phyloP scores from a whole-genome alignment of 2,113 vertebrate species.

The Trichechus manatus region DNA sequence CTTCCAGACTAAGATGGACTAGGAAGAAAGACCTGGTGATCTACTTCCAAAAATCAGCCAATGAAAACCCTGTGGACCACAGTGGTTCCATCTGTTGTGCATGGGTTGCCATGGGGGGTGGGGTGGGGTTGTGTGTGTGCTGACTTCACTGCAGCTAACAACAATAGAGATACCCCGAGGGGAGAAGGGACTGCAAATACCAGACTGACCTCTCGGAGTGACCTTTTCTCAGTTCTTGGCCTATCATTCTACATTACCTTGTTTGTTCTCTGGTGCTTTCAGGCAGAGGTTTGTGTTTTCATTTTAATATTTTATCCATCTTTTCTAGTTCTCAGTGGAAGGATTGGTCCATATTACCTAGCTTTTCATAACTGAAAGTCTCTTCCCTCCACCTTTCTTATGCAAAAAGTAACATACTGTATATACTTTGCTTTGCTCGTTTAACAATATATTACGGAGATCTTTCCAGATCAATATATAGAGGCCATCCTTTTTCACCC shows the following conservation, averaged over 20 bases:
- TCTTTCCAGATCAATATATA: background rate
- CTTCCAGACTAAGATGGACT: background rate
- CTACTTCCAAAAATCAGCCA: background rate
- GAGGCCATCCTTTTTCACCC: background rate
- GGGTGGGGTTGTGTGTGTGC: too few relatives aligned
- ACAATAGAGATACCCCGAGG: background rate
- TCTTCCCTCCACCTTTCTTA: slow-evolving; percentile 26
- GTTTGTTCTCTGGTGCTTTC: background rate
- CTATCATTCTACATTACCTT: background rate
- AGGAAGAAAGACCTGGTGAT: background rate
- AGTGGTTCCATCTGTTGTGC: background rate
- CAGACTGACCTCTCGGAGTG: background rate
- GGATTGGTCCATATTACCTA: background rate
- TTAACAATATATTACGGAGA: background rate
- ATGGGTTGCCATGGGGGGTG: background rate
- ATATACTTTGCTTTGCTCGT: background rate
- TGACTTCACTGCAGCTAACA: background rate
- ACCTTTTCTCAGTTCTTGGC: background rate
- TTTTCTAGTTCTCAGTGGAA: slow-evolving; percentile 10
- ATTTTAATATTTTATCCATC: background rate
- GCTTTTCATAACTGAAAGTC: background rate
- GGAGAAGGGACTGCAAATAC: background rate
- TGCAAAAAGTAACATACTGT: background rate
- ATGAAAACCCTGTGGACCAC: background rate
- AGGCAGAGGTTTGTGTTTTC: background rate